Conservation (phyloP, 1,140 invertebrate genomes). For the Lysiphlebus fabarum region DNA sequence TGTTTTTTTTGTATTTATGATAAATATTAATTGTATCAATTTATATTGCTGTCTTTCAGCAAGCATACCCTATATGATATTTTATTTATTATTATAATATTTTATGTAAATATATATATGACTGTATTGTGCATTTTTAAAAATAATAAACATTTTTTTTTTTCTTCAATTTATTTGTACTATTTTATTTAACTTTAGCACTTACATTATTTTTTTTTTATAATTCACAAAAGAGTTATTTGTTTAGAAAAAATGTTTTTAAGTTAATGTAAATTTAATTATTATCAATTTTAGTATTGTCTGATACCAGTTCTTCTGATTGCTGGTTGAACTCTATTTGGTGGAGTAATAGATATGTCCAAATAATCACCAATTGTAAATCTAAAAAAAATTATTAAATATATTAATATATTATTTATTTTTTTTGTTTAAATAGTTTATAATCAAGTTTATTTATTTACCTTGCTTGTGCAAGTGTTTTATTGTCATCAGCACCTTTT, state of each 20-base stretch:
- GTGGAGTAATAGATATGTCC: slow-evolving; percentile 94
- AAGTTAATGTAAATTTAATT: neutral
- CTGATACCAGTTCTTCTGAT: slow-evolving; percentile 61
- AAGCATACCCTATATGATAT: slow-evolving; percentile 1
- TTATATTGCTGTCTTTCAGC: slow-evolving; percentile 9
- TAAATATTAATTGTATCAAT: neutral
- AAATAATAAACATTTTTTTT: too few relatives aligned
- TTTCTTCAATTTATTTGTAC: too few relatives aligned
- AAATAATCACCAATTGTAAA: slow-evolving; percentile 95
- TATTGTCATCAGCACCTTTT: slow-evolving; percentile 85
- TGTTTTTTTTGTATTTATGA: neutral
- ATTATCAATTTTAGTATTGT: slow-evolving; percentile 51
- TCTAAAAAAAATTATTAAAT: slow-evolving; percentile 51
- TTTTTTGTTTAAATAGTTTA: neutral
- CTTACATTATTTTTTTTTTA: too few relatives aligned
- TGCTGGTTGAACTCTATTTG: slow-evolving; percentile 69
- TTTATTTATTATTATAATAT: slow-evolving; percentile 24
- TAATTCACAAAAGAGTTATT: too few relatives aligned
- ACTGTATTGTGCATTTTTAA: neutral
- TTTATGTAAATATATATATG: slow-evolving; percentile 25
- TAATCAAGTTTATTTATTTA: slow-evolving; percentile 29
- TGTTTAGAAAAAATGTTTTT: too few relatives aligned
- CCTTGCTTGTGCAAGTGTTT: slow-evolving; percentile 78
- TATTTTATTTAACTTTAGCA: too few relatives aligned
- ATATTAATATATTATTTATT: too few relatives aligned